Evolutionary conservation across 2,797 vertebrate species (phyloP).

Genomic region (Pristis pectinata): DNA sequence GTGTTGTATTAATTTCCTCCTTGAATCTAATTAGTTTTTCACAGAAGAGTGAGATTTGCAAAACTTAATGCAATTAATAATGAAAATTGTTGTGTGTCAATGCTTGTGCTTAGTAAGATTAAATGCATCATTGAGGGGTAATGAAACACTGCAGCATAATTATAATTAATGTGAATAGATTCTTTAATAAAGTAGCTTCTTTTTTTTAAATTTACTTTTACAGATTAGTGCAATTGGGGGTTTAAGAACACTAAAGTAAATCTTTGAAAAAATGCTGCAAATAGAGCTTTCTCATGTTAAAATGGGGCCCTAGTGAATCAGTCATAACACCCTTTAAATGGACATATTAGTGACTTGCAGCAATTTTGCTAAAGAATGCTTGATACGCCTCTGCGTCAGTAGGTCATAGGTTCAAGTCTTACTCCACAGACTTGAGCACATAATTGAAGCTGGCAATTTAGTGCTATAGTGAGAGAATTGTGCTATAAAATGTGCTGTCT

Average conservation of each 20-base stretch:
- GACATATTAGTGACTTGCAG: not conserved
- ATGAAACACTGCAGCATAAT: not conserved
- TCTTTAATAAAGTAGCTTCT: too few species aligned
- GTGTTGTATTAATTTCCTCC: not conserved
- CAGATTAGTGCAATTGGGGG: not conserved
- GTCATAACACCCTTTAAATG: not conserved
- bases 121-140: not conserved
- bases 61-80: not conserved
- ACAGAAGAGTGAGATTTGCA: not conserved
- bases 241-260: not conserved
- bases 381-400: not conserved
- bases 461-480: not conserved
- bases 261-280: not conserved
- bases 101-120: not conserved
- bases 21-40: conserved; percentile 5
- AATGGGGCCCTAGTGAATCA: not conserved
- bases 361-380: not conserved
- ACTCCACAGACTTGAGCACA: not conserved
- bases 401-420: not conserved
- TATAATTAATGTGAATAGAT: not conserved
- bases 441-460: not conserved
- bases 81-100: not conserved
- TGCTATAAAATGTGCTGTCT: not conserved
- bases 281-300: not conserved
- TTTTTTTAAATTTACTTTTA: not conserved